Base-by-base conservation (phyloP, 1,140 invertebrate species). In the Rhizoglyphus robini region DNA sequence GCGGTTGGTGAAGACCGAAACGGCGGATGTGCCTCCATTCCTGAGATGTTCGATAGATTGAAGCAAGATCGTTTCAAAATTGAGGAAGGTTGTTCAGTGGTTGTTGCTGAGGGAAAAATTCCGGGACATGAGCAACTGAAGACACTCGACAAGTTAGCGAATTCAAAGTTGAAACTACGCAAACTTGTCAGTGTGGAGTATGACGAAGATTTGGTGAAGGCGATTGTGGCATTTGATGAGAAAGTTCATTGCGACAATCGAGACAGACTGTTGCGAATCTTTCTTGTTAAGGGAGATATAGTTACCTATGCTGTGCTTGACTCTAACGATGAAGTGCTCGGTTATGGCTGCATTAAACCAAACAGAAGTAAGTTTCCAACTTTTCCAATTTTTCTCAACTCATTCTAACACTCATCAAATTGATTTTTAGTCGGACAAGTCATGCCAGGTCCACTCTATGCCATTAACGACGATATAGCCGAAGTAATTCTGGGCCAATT, bases 271-370 rank as follows among this genome's bases (percentile, higher is more conserved):
- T 62, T 65, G 20, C 38, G 25, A n/a, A 23, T 27, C 29, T 18
- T 11, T 66, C 23, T 65, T 38, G 27, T n/a, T n/a, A 65, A 36
- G 11, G 25, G 4, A 31, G 32, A 31, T 38, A 36, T 23, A 23
- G n/a, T 63, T 23, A 63, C 46, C 5, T 62, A 27, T 34, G 49
- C 64, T 13, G 32, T 65, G n/a, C 11, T 65, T 4, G 51, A 36
- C 31, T n/a, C 36, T 8, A 4, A 63, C 47, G 47, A 31, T 32
- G 18, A 65, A 13, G n/a, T 65, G 13, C 3, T 63, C 25, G 64
- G 64, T 58, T 65, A 62, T 65, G 64, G 64, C 29, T 65, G 64
- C 31, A 65, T 65, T 30, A 8, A 30, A 63, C 25, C 30, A 18
- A 32, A 65, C 34, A 63, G 15, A 18, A 63, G 36, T 60, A 60